Base-by-base conservation (phyloP, 2,888 invertebrate species). In the Drosophila cognata region DNA sequence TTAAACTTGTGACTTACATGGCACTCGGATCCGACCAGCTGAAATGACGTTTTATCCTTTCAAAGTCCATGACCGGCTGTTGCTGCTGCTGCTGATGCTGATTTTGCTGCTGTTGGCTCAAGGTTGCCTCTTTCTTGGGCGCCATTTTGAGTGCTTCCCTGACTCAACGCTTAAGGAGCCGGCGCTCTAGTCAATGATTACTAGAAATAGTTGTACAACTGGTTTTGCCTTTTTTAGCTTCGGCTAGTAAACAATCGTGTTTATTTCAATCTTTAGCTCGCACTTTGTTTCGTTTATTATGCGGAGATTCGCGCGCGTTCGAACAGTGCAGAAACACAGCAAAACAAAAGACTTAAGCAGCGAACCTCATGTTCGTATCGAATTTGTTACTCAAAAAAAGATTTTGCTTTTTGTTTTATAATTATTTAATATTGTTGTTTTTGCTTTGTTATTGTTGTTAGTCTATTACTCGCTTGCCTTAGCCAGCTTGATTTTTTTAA, bases 21-120 rank as follows among this genome's bases (percentile, higher is more conserved):
- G 92, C 89, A 88, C 88, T 91, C 68, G 92, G 83, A 80, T 91
- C 91, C 58, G 92, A 92, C 92, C 92, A 92, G 77, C 92, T 92
- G 73, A 92, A 92, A 71, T 92, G 92, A 29, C 91, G 91, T 70
- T 91, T 91, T 56, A 92, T 89, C 79, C 89, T 92, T 74, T 92
- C 92, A 21, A 91, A 86, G 77, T 92, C 92, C 81, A 92, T 76
- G 35, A 74, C 82, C 31, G 82, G 85, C 69, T 71, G 85, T 21
- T 71, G 82, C 10, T 80, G 77, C 16, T 80, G 74, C 36, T 53
- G 70, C 10, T 71, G 84, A 35, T 69, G 71, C 7, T 68, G 65
- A 8, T 62, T 79, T 31, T 66, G 74, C 4, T 68, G 75, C 28
- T 79, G 87, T 38, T 69, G 81, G 77, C 71, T 84, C 80, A 88